Evolutionary conservation across 2,888 invertebrate species (phyloP).

Genomic region (Yponomeuta evonymella): DNA sequence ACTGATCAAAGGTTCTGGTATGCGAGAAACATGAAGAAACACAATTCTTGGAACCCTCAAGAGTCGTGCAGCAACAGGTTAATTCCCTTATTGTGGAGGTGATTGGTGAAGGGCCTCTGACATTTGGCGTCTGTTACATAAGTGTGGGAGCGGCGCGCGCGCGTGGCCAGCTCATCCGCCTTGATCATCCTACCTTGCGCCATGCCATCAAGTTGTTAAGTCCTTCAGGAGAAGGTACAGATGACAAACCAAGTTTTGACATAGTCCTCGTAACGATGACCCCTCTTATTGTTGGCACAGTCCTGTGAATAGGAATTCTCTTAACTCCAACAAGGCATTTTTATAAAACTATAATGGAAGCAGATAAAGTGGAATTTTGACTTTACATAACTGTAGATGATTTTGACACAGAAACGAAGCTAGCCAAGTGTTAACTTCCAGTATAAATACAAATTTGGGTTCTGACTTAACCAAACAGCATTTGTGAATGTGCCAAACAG

Average conservation of each 20-base stretch:
- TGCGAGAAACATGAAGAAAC: background rate
- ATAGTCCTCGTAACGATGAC: no score
- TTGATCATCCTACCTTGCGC: constrained; percentile 27
- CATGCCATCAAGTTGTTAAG: background rate
- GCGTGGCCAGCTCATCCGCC: constrained; percentile 35
- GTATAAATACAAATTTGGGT: background rate
- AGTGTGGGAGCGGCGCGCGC: constrained; percentile 21
- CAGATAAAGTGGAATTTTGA: background rate
- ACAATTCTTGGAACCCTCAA: background rate
- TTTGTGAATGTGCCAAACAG: background rate
- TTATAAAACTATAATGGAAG: background rate
- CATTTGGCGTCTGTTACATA: constrained; percentile 36
- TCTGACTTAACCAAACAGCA: background rate
- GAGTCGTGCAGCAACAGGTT: constrained; percentile 8
- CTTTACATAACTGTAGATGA: background rate
- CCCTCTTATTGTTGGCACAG: no score
- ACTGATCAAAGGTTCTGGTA: background rate
- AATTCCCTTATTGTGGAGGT: constrained; percentile 8
- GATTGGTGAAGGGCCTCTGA: constrained; percentile 35
- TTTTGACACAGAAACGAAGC: background rate
- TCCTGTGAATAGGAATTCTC: no score
- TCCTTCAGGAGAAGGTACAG: background rate
- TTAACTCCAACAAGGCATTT: background rate
- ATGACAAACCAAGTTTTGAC: no score
- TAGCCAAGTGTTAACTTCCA: background rate